These are phyloP conservation scores for Heliconius nattereri DNA, from an alignment of 1,140 invertebrate genomes.

Conservation along the genomic window DNA sequence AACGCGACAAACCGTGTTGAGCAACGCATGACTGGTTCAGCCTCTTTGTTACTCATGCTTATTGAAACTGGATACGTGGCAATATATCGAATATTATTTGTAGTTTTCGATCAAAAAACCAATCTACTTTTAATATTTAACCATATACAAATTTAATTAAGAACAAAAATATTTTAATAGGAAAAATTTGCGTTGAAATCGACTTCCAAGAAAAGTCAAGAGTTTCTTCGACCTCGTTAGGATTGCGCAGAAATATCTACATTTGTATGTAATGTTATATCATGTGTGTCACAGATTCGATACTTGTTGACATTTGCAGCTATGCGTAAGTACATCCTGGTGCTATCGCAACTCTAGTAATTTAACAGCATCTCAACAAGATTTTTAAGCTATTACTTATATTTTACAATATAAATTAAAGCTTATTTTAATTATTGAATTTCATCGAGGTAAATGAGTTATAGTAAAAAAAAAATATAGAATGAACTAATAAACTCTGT, in stretches of 20 bases:
- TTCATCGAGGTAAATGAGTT: background rate
- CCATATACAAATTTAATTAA: too few relatives aligned
- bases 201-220: background rate
- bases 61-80: background rate
- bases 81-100: background rate
- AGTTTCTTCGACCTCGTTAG: slow-evolving; percentile 9
- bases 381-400: background rate
- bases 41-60: slow-evolving; percentile 35
- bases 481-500: background rate
- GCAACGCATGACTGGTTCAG: slow-evolving; percentile 47
- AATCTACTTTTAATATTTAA: too few relatives aligned
- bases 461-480: too few relatives aligned
- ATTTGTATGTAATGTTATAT: slow-evolving; percentile 34
- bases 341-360: slow-evolving; percentile 44
- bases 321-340: slow-evolving; percentile 46
- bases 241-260: slow-evolving; percentile 7
- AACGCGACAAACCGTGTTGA: slow-evolving; percentile 55
- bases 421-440: background rate
- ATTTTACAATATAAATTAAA: background rate
- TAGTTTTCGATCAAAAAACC: background rate
- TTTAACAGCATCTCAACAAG: background rate
- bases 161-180: background rate
- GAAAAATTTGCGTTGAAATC: background rate
- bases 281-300: slow-evolving; percentile 43
- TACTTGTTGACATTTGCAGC: slow-evolving; percentile 62